Base-by-base conservation (phyloP, 1,140 invertebrate species). In the Drosophila truncata region DNA sequence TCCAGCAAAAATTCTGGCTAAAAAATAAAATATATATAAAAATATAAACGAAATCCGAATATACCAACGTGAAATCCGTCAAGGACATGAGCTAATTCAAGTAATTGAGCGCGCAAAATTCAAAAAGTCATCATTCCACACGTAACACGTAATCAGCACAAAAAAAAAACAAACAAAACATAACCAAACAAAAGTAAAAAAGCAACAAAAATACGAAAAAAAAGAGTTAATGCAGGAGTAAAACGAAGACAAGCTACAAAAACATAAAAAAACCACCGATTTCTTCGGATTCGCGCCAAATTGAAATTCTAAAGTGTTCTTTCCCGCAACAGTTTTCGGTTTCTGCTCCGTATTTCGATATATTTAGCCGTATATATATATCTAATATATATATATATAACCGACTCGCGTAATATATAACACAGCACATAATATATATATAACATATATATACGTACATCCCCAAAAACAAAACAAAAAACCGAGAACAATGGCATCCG, bases 401-500 rank as follows among this genome's bases (percentile, higher is more conserved):
- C 23, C 61, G 20, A 61, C 46, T 62, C 61, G 62, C 61, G 25
- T 13, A 33, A 16, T 31, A 47, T 25, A 33, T 23, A 35, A 49
- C 14, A 27, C 46, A 49, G 25, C 46, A 49, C 23, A 37, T 18
- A 69, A 37, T 54, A 54, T 35, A 54, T 54, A 54, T 54, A 35
- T 54, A 27, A 31, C 35, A 54, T 54, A 52, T 33, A 33, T 20
- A 44, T 23, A 23, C 4, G 27, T 16, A 37, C 6, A 16, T 6
- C n/a, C n/a, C n/a, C 6, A 37, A 37, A 37, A 37, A 37, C 0
- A 13, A 14, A 35, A 20, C 10, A 61, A 59, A 25, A 58, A 44
- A 37, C 61, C 33, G 11, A 37, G 23, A 35, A 39, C 27, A 78
- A 93, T 93, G 92, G 84, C 92, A 74, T 93, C 92, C 65, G 92